Percentiles rank a stretch among this genome's conserved stretches.
Evolutionary conservation across 1,140 invertebrate genomes (phyloP).

Genomic region (Drosophila nikananu): DNA sequence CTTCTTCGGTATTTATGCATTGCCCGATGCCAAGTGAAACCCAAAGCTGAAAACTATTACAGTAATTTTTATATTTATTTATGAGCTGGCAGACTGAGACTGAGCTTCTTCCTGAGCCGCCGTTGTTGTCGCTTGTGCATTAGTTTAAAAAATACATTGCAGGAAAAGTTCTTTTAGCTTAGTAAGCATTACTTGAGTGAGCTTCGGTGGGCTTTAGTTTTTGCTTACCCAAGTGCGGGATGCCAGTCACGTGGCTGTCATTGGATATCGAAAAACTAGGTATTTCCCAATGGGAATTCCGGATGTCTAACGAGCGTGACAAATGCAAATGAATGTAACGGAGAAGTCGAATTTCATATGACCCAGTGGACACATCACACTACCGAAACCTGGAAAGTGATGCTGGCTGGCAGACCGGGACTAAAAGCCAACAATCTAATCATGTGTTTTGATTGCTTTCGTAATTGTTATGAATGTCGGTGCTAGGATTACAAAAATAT

Average conservation of each 20-base stretch:
- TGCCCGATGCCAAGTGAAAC: conserved; percentile 56
- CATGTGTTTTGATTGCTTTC: conserved; percentile 41
- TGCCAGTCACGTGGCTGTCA: conserved; percentile 64
- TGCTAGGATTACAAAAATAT: not conserved
- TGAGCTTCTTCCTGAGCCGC: conserved; percentile 1
- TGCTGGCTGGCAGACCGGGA: conserved; percentile 1
- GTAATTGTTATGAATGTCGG: conserved; percentile 29
- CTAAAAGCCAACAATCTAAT: conserved; percentile 31
- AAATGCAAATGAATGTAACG: conserved; percentile 66
- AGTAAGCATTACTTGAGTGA: conserved; percentile 23
- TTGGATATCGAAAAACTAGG: conserved; percentile 64
- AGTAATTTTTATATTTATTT: conserved; percentile 62
- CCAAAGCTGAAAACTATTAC: conserved; percentile 33
- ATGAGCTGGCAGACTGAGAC: conserved; percentile 33
- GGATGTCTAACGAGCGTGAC: conserved; percentile 67
- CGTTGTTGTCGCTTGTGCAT: conserved; percentile 20
- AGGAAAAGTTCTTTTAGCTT: conserved; percentile 13
- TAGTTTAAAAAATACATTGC: conserved; percentile 18
- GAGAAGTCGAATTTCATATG: conserved; percentile 37
- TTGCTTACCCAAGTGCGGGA: conserved; percentile 5
- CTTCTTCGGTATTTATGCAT: conserved; percentile 42
- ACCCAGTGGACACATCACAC: conserved; percentile 36
- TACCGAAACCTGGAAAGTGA: conserved; percentile 4
- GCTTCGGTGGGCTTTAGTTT: conserved; percentile 5
- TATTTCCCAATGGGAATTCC: conserved; percentile 65